Conservation (phyloP, 2,113 vertebrate genomes). For the Otus sunia region DNA sequence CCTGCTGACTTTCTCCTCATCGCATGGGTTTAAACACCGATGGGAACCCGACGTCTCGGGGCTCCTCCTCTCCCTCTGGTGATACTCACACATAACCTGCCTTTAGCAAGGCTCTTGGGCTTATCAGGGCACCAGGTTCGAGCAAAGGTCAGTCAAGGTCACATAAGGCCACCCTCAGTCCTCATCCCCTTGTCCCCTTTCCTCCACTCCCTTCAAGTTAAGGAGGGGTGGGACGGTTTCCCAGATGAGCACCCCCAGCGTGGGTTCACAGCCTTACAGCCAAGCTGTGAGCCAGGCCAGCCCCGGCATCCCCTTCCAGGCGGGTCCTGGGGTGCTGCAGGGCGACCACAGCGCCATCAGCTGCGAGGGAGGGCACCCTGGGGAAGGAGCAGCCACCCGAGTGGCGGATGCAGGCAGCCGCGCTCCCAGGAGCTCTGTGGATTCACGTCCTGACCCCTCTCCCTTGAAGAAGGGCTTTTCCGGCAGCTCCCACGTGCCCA, state of each 20-base stretch:
- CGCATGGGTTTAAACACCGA: background rate
- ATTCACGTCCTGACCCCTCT: background rate
- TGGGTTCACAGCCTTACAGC: background rate
- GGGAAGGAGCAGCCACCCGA: background rate
- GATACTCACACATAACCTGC: background rate
- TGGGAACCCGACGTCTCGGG: fast-evolving
- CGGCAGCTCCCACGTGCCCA: fast-evolving
- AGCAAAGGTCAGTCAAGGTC: background rate
- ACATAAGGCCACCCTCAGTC: fast-evolving
- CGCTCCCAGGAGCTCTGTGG: background rate
- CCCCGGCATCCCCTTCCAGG: background rate
- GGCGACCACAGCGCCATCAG: fast-evolving
- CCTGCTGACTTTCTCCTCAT: fast-evolving
- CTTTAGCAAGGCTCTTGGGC: fast-evolving
- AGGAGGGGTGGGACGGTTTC: background rate
- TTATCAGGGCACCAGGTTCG: fast-evolving
- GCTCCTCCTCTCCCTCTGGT: background rate
- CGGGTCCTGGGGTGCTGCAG: background rate
- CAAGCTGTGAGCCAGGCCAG: background rate
- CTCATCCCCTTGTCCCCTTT: background rate
- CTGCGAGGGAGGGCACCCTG: background rate
- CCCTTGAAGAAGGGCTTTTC: background rate
- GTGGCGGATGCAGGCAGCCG: background rate
- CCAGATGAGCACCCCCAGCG: fast-evolving
- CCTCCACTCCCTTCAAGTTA: background rate